These are phyloP conservation scores for Trissolcus brochymenae DNA, from an alignment of 2,888 invertebrate species.

Conservation along the genomic window DNA sequence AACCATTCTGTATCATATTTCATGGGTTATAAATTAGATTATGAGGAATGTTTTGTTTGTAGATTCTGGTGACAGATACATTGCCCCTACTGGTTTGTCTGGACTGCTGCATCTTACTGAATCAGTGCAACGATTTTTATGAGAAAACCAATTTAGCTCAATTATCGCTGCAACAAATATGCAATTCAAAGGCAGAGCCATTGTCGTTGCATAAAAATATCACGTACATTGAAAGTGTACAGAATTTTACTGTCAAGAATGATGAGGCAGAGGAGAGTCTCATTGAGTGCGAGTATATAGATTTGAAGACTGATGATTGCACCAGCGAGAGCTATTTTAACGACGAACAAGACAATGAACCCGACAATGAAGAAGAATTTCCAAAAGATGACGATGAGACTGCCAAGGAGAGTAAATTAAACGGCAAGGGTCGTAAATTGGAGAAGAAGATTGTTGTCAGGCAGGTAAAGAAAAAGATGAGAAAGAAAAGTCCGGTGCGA, in stretches of 20 bases:
- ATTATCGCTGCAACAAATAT: slow-evolving; percentile 69
- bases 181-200: slow-evolving; percentile 62
- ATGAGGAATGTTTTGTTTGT: background rate
- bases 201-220: slow-evolving; percentile 61
- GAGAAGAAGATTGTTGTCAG: slow-evolving; percentile 60
- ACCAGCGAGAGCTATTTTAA: slow-evolving; percentile 60
- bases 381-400: slow-evolving; percentile 55
- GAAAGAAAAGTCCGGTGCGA: slow-evolving; percentile 61
- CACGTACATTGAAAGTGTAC: slow-evolving; percentile 59
- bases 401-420: slow-evolving; percentile 52
- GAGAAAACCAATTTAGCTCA: slow-evolving; percentile 75
- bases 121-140: slow-evolving; percentile 74
- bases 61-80: slow-evolving; percentile 71
- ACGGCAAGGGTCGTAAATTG: slow-evolving; percentile 64
- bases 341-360: slow-evolving; percentile 34
- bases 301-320: slow-evolving; percentile 18
- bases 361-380: slow-evolving; percentile 27
- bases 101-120: slow-evolving; percentile 74
- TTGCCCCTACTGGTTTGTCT: slow-evolving; percentile 75
- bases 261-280: slow-evolving; percentile 52
- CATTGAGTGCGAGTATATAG: slow-evolving; percentile 62
- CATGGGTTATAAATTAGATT: background rate
- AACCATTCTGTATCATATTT: background rate
- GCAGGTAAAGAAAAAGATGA: slow-evolving; percentile 63
- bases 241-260: slow-evolving; percentile 36